Evolutionary conservation across 1,140 invertebrate species (phyloP), one percentile per base, ranked within the genome.

Genomic region (Eriosoma lanigerum): DNA sequence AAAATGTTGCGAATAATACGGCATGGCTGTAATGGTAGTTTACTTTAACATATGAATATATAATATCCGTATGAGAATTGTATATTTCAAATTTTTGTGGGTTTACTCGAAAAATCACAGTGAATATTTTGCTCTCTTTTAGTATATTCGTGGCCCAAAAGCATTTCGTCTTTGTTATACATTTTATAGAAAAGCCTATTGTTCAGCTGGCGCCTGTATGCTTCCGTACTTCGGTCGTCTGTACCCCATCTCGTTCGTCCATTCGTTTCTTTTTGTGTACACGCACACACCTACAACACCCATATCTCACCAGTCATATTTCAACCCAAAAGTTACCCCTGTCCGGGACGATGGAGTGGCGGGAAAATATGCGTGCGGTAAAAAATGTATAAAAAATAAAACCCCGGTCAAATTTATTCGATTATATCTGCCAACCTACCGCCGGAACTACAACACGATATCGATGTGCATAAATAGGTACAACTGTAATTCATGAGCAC

Each of bases 151-250:
- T 38, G 9, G 38, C 21, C 21, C n/a, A 48, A 48, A 68, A 68
- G 21, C 66, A 68, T 68, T n/a, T 48, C 66, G 44, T 68, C 66
- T 68, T 68, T 68, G 66, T 68, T 68, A 15, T 48, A 48, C 46
- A 48, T 38, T 38, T 4, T 8, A 38, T 8, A 66, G 38, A 4
- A 48, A 68, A 48, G 44, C 21, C 66, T 19, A 68, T 68, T 68
- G 66, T 68, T 48, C 66, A 44, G 38, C n/a, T 68, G 66, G 66
- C 66, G 66, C 38, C 66, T 44, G 66, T 68, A 68, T 68, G 66
- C 24, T 68, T 48, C 46, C 44, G n/a, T 17, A 17, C 13, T 32
- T 29, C 24, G 24, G 60, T 15, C 24, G 24, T 12, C 13, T 5
- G 32, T n/a, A 66, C 62, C 62, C 32, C n/a, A n/a, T n/a, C n/a